A percentile compares a stretch with the other conserved stretches of the same genome.
Conservation (phyloP, 1,140 invertebrate species). For the Drosophila takahashii region DNA sequence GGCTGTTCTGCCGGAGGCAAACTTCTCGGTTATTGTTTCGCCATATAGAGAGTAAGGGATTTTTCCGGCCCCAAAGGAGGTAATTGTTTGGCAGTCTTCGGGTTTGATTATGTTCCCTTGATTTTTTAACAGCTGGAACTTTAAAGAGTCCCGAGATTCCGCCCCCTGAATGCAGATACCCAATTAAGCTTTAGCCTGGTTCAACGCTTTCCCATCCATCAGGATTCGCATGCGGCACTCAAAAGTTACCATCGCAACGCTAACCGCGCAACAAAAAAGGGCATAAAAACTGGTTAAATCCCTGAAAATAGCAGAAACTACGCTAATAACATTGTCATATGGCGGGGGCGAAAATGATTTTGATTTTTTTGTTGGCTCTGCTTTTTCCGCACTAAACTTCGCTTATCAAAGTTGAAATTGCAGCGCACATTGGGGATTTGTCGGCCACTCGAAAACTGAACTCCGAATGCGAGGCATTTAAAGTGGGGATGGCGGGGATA, state of each 20-base stretch:
- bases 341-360: conserved; percentile 11
- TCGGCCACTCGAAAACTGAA: conserved; percentile 50
- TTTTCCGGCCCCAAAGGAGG: conserved; percentile 34
- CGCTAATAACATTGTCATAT: conserved; percentile 55
- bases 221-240: conserved; percentile 15
- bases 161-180: not conserved
- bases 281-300: conserved; percentile 4
- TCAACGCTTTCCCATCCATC: conserved; percentile 10
- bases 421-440: conserved; percentile 54
- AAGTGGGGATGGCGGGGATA: conserved; percentile 11
- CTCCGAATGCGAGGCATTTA: conserved; percentile 52
- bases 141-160: not conserved
- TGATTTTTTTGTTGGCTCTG: not conserved
- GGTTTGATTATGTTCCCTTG: conserved; percentile 47
- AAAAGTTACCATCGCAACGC: conserved; percentile 22
- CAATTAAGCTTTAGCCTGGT: conserved; percentile 25
- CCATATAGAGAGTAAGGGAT: conserved; percentile 37
- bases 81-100: conserved; percentile 59
- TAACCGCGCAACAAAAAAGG: not conserved
- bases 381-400: conserved; percentile 33
- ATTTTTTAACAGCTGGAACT: conserved; percentile 5
- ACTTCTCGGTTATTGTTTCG: conserved; percentile 71
- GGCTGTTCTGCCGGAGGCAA: conserved; percentile 2
- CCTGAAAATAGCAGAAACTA: conserved; percentile 33
- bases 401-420: conserved; percentile 73